phyloP scores from a whole-genome alignment of 2,113 vertebrate species.

The Tupaia chinensis region DNA sequence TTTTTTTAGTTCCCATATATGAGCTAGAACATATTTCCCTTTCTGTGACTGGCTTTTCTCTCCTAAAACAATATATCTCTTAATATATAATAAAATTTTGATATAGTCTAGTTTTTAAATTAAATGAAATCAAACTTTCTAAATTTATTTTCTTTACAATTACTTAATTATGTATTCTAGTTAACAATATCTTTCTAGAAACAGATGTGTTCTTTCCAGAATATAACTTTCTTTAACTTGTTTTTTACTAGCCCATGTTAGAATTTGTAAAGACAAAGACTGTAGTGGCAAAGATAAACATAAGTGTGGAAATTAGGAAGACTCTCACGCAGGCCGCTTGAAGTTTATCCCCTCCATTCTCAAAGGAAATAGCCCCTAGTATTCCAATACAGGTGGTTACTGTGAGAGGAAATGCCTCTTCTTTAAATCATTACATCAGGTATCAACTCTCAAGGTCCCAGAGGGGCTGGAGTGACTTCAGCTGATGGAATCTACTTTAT shows the following conservation, averaged over 20 bases:
- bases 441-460: neutral
- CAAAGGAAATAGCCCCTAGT: neutral
- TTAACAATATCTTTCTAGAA: constrained; percentile 8
- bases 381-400: neutral
- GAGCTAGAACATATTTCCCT: too few species aligned
- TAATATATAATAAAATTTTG: neutral
- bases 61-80: too few species aligned
- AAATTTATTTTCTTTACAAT: neutral
- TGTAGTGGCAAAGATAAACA: neutral
- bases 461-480: neutral
- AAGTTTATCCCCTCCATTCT: neutral
- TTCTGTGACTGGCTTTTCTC: too few species aligned
- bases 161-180: neutral
- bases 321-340: neutral
- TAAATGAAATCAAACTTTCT: neutral
- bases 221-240: neutral
- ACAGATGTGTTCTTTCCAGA: constrained; percentile 8
- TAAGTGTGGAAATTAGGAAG: neutral
- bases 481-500: neutral
- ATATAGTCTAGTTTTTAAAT: neutral
- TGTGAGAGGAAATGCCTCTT: neutral
- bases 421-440: neutral
- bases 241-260: neutral
- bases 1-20: too few species aligned
- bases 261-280: neutral